These are phyloP conservation scores for Porites australiensis DNA, from an alignment of 64 coral and sea anemone genomes.

Conservation along the genomic window DNA sequence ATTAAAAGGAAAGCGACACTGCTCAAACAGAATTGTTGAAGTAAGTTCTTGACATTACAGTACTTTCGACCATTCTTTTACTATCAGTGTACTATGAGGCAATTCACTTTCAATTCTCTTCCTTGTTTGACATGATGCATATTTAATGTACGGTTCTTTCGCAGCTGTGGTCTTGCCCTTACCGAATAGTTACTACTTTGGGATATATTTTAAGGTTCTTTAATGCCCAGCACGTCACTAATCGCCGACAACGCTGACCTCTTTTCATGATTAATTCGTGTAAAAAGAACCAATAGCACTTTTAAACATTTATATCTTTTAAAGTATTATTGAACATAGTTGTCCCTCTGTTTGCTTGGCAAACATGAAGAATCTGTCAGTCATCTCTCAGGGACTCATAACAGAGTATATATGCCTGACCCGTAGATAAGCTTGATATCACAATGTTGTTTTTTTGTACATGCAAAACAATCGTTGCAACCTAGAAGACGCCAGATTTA, in stretches of 20 bases:
- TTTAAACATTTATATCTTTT: conserved; percentile 65
- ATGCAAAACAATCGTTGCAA: conserved; percentile 52
- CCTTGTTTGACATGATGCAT: conserved; percentile 45
- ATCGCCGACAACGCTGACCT: conserved; percentile 45
- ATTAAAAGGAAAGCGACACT: background rate
- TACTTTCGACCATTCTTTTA: background rate
- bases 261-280: conserved; percentile 68
- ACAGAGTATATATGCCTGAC: conserved; percentile 16
- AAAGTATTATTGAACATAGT: conserved; percentile 48
- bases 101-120: conserved; percentile 41
- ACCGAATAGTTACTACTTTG: background rate
- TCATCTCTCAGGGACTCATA: conserved; percentile 40
- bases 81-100: background rate
- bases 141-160: conserved; percentile 27
- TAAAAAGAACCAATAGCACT: conserved; percentile 62
- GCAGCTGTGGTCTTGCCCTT: conserved; percentile 44
- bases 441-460: conserved; percentile 52
- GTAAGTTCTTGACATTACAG: background rate
- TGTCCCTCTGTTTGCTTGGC: conserved; percentile 24
- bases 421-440: conserved; percentile 47
- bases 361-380: conserved; percentile 9
- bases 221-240: conserved; percentile 48
- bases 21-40: background rate
- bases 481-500: conserved; percentile 67
- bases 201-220: conserved; percentile 9